Conservation (phyloP, 2,113 vertebrate genomes). For the Burhinus bistriatus region DNA sequence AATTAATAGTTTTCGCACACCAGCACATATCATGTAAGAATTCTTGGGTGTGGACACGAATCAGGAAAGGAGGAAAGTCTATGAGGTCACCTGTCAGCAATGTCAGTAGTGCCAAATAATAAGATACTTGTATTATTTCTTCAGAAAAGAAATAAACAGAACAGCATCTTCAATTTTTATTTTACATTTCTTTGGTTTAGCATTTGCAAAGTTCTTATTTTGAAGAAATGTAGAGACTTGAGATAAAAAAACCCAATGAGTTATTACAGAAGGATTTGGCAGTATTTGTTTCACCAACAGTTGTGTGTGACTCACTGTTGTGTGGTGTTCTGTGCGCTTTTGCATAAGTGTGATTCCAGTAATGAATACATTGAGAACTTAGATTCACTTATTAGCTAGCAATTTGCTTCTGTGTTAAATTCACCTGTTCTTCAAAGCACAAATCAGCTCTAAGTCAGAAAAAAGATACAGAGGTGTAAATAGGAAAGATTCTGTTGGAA, state of each 20-base stretch:
- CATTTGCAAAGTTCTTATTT: neutral
- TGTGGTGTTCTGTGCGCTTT: neutral
- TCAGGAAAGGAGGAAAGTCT: neutral
- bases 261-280: conserved; percentile 12
- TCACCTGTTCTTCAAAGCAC: neutral
- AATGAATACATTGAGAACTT: conserved; percentile 8
- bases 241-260: neutral
- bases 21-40: fast-evolving
- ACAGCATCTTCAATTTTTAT: neutral
- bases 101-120: neutral
- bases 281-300: conserved; percentile 30
- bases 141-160: neutral
- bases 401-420: neutral
- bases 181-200: neutral
- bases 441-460: neutral
- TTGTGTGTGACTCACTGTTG: conserved; percentile 30
- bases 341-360: neutral
- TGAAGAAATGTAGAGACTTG: neutral
- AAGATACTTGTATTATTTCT: neutral
- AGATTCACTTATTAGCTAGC: neutral
- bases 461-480: neutral
- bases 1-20: neutral
- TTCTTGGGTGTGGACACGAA: neutral
- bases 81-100: neutral
- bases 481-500: neutral